Evolutionary conservation across 2,888 invertebrate species (phyloP).

Genomic region (Magallana nippona): DNA sequence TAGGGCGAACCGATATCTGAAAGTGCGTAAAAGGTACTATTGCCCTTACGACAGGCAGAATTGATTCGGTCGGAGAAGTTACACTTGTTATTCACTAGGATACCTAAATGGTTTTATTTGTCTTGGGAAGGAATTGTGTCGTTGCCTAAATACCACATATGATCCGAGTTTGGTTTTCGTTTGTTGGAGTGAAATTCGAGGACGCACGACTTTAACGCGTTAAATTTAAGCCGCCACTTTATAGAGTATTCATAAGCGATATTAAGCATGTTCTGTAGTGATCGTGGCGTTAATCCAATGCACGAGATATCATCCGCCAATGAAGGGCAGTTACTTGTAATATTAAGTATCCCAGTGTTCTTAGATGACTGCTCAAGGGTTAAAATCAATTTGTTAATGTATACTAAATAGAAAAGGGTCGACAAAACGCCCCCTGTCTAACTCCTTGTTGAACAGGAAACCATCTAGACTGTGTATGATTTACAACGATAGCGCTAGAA

Average conservation of each 20-base stretch:
- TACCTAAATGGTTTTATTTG: conserved; percentile 35
- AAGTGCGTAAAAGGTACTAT: conserved; percentile 28
- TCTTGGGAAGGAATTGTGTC: no score
- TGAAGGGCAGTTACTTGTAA: conserved; percentile 12
- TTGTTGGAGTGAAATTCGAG: background rate
- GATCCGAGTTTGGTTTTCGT: background rate
- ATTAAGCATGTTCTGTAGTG: conserved; percentile 34
- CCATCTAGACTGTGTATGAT: conserved; percentile 17
- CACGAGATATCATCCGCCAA: conserved; percentile 36
- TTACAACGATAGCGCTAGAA: conserved; percentile 41
- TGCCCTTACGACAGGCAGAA: background rate
- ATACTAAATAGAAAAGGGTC: conserved; percentile 40
- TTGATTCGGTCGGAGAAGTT: background rate
- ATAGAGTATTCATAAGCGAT: background rate
- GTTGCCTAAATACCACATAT: no score
- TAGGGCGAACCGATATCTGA: background rate
- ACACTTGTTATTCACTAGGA: conserved; percentile 28
- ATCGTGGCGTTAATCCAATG: no score
- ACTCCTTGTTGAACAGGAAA: conserved; percentile 37
- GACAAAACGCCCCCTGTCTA: conserved; percentile 40
- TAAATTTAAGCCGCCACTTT: conserved; percentile 31
- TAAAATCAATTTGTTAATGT: conserved; percentile 32
- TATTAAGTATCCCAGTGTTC: background rate
- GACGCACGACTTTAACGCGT: background rate
- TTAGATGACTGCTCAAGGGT: background rate